Evolutionary conservation across 2,797 vertebrate genomes (phyloP).

Genomic region (Etheostoma perlongum): DNA sequence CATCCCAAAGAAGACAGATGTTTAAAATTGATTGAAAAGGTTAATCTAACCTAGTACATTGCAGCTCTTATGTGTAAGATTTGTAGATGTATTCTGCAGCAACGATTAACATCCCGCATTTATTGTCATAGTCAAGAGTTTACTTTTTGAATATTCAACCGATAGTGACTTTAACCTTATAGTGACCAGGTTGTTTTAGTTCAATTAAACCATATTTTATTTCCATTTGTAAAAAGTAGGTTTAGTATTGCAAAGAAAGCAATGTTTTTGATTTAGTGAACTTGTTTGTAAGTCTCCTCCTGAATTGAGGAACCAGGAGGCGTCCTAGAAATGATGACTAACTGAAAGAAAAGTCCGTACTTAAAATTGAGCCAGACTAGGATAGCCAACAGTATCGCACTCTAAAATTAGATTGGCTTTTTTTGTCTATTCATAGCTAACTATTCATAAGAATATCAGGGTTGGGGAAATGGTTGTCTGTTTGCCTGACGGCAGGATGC

Average conservation of each 20-base stretch:
- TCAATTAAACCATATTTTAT: not conserved
- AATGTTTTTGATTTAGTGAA: constrained; percentile 7
- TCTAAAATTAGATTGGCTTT: constrained; percentile 37
- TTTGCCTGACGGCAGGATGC: constrained; percentile 18
- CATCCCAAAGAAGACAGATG: constrained; percentile 7
- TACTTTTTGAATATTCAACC: not conserved
- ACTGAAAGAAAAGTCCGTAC: constrained; percentile 42
- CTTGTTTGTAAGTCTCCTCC: not conserved
- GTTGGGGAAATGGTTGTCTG: constrained; percentile 26
- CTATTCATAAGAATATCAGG: constrained; percentile 6
- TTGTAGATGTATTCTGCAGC: not conserved
- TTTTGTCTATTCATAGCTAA: constrained; percentile 42
- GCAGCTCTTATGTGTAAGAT: not conserved
- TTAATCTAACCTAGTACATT: not conserved
- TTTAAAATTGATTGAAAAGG: constrained; percentile 13
- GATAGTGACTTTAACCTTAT: not conserved
- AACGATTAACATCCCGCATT: not conserved
- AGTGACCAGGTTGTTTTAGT: constrained; percentile 9
- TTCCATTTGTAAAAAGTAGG: not conserved
- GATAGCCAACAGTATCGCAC: not conserved
- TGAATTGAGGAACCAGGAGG: constrained; percentile 48
- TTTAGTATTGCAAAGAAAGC: not conserved
- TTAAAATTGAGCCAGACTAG: constrained; percentile 24
- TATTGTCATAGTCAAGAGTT: not conserved
- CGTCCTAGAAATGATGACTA: constrained; percentile 44